Conservation (phyloP, 2,113 vertebrate species). For the Dendropsophus ebraccatus region DNA sequence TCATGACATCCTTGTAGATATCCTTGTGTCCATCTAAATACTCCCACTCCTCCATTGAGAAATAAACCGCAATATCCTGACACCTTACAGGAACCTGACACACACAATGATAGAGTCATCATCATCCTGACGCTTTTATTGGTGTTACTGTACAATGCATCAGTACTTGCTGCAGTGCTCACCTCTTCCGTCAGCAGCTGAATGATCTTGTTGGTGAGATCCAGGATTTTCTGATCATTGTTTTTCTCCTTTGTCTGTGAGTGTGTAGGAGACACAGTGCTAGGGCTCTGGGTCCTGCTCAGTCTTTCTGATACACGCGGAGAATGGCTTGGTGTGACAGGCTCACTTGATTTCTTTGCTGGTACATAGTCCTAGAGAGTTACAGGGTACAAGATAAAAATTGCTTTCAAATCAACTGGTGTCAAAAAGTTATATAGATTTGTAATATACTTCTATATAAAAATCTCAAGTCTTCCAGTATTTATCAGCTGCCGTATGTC, state of each 20-base stretch:
- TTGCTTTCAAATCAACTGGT: too few species aligned
- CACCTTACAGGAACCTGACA: constrained; percentile 46
- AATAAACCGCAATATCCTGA: constrained; percentile 52
- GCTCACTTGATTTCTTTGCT: constrained; percentile 4
- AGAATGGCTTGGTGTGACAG: neutral
- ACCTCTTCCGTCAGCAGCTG: constrained; percentile 35
- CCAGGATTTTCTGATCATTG: constrained; percentile 16
- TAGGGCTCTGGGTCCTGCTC: neutral
- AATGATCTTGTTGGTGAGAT: constrained; percentile 15
- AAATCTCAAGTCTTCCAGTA: too few species aligned
- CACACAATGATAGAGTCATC: constrained; percentile 28
- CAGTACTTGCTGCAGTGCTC: neutral
- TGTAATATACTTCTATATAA: too few species aligned
- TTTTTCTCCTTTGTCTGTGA: neutral
- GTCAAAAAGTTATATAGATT: too few species aligned
- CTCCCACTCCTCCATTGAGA: constrained; percentile 66
- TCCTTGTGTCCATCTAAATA: constrained; percentile 68
- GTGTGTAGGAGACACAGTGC: neutral
- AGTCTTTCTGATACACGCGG: neutral
- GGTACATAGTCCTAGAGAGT: constrained; percentile 17
- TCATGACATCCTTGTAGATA: constrained; percentile 69
- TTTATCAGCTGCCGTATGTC: too few species aligned
- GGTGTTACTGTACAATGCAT: neutral
- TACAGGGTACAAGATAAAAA: neutral
- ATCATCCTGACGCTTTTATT: neutral